Evolutionary conservation across 2,797 vertebrate genomes (phyloP), one percentile per base, ranked within the genome.

Genomic region (Propithecus perrieri): DNA sequence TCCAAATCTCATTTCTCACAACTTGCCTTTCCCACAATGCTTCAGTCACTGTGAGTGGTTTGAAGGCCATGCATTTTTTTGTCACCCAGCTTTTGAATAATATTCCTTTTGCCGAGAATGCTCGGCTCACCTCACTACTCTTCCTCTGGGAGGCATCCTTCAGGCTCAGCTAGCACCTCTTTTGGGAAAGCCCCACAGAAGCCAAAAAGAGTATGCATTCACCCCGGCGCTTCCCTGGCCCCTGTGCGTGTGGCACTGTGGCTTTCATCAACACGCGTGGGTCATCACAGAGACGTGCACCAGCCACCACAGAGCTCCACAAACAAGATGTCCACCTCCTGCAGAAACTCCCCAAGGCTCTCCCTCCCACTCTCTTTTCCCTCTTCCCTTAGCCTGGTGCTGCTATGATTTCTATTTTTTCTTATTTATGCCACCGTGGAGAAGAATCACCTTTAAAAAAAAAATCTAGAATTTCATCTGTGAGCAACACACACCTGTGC

Each of bases 171-270:
- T 7, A 20, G 5, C 18, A 5, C 53, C 18, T 53, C 53, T 20
- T 53, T 17, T 53, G 53, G 53, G 53, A 53, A 20, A 7, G 53
- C 41, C 38, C 18, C 33, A 46, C n/a, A 53, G 38, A 72, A 61
- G 30, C 46, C 41, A 18, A 38, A 33, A 38, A 11, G 13, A 35
- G 41, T 59, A 2, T 3, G 17, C 12, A 11, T 18, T 7, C 9
- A 26, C 24, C 0, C 2, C 43, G 4, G 0, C 1, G 7, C 41
- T 18, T 50, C 63, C 35, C n/a, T 15, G 43, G 43, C 13, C 20
- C 53, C 35, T 1, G 30, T 30, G 12, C 22, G 59, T 18, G 12
- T 10, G 33, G 53, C 4, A 0, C 20, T 1, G 18, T 11, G 22
- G 57, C 67, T 8, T 30, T 63, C 30, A 6, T 65, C 9, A 14